Evolutionary conservation across 2,888 invertebrate genomes (phyloP).

Genomic region (Frankliniella intonsa): DNA sequence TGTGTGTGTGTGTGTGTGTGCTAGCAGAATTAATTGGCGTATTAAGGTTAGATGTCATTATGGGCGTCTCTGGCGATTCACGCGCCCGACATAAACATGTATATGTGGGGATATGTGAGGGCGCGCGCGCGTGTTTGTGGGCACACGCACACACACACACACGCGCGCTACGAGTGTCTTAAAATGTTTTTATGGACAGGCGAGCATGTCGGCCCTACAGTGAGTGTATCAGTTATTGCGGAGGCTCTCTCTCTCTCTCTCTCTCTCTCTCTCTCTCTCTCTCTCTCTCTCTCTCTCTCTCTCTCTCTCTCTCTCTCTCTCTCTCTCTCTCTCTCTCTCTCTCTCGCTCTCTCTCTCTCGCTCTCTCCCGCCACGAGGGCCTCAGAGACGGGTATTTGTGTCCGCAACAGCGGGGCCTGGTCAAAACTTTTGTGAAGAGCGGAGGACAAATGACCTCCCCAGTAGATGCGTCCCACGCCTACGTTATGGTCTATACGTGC

Average conservation of each 20-base stretch:
- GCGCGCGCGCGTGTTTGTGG: too few relatives aligned
- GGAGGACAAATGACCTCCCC: too few relatives aligned
- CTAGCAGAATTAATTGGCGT: constrained; percentile 26
- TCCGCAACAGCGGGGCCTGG: too few relatives aligned
- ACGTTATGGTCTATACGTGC: too few relatives aligned
- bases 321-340: background rate
- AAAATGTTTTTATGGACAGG: constrained; percentile 25
- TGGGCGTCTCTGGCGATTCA: constrained; percentile 20
- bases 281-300: constrained; percentile 14
- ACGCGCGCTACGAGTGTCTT: background rate
- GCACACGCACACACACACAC: too few relatives aligned
- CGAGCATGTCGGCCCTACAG: background rate
- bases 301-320: background rate
- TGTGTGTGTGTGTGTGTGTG: constrained; percentile 2
- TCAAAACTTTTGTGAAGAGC: too few relatives aligned
- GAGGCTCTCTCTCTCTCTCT: background rate
- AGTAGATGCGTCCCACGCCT: too few relatives aligned
- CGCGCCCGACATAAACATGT: constrained; percentile 13
- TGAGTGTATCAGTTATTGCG: background rate
- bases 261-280: constrained; percentile 8
- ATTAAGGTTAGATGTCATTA: constrained; percentile 27
- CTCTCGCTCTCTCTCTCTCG: background rate
- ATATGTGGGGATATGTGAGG: background rate
- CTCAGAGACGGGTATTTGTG: too few relatives aligned
- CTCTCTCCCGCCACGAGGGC: background rate